Conservation (phyloP, 23 tunicate genomes). For the Corella eumyota region DNA sequence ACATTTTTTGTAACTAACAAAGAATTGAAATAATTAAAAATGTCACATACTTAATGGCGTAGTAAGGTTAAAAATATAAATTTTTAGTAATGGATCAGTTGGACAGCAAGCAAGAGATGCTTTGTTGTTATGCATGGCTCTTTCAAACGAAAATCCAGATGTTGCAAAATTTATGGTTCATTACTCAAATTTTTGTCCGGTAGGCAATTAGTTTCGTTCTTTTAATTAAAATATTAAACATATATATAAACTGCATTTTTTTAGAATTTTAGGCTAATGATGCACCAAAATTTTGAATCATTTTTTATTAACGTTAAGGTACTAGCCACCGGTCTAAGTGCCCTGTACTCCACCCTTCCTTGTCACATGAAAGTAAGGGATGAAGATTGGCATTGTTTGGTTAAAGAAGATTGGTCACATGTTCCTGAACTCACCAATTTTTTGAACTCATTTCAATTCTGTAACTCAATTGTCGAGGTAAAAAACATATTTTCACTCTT, state of each 20-base stretch:
- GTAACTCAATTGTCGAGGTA: constrained; percentile 87
- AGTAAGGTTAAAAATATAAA: no score
- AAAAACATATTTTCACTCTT: not conserved
- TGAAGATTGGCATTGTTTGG: constrained; percentile 94
- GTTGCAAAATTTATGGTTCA: constrained; percentile 84
- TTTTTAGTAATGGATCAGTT: constrained; percentile 85
- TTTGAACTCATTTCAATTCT: constrained; percentile 87
- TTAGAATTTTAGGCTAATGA: no score
- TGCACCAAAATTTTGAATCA: no score
- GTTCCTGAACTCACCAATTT: constrained; percentile 76
- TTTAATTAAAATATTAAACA: no score
- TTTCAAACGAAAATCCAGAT: constrained; percentile 45
- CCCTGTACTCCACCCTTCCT: constrained; percentile 79
- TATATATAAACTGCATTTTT: no score
- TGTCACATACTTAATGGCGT: no score
- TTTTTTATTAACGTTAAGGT: constrained; percentile 20
- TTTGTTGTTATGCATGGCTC: constrained; percentile 61
- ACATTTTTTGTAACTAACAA: not conserved
- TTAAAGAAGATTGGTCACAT: constrained; percentile 56
- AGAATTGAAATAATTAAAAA: not conserved
- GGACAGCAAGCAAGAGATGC: constrained; percentile 97
- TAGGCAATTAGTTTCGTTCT: no score
- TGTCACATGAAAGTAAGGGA: constrained; percentile 75
- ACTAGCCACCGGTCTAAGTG: constrained; percentile 81
- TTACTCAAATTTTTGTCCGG: constrained; percentile 83